Evolutionary conservation across 2,113 vertebrate species (phyloP), one percentile per base, ranked within the genome.

Genomic region (Phycodurus eques): DNA sequence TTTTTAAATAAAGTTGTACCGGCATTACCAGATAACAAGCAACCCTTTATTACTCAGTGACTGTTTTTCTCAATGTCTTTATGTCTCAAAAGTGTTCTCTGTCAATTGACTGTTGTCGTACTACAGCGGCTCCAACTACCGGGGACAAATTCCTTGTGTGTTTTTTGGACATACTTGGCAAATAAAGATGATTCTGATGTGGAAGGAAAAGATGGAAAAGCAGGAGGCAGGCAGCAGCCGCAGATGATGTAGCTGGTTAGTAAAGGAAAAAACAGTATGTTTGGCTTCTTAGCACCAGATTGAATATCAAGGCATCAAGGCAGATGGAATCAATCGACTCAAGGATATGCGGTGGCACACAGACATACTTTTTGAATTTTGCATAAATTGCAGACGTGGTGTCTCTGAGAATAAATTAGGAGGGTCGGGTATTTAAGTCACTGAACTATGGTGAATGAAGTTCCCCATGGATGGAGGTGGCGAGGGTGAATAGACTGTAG

Each of bases 301-400:
- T 75, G 67, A 77, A 78, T 74, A 72, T 76, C 57, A 62, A 53
- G 35, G 74, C 12, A 74, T 70, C 53, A 53, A 31, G 65, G 64
- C 80, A 79, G 78, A 77, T 72, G 72, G 77, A 76, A 80, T 83
- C 74, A 49, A 72, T 84, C 78, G 80, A 33, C 64, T 77, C 61
- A 84, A 81, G 61, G 76, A 54, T 67, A 27, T 35, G 43, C 20
- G 15, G 59, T 49, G 74, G 62, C 78, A 72, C 54, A 27, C 51
- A 8, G n/a, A 67, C 27, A 70, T 46, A 35, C 46, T 64, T 66
- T 66, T 27, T 15, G 1, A 47, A 22, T 46, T 65, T n/a, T 44
- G 63, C 63, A 46, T 44, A n/a, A 64, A 27, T 65, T 10, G n/a
- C 43, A 46, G 42, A 65, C 42, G 20, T 39, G 20, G 1, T 22